Percentiles rank a stretch among this genome's conserved stretches.
phyloP scores from a whole-genome alignment of 92 coral and sea anemone species.

The Epizoanthus illoricatus region DNA sequence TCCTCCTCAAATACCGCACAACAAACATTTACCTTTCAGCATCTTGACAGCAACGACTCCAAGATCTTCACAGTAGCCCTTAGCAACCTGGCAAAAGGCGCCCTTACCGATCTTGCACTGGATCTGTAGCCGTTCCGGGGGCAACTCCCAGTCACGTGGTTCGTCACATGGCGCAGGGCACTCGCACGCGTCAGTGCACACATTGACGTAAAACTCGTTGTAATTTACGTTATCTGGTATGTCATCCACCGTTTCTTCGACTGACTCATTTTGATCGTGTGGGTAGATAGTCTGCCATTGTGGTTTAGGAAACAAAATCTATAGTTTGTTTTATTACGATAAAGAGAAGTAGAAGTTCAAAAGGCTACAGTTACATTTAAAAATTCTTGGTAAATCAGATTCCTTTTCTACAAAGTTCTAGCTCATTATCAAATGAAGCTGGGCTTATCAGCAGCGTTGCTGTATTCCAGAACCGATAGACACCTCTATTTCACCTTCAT shows the following conservation, averaged over 20 bases:
- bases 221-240: slow-evolving; percentile 21
- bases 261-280: slow-evolving; percentile 14
- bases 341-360: neutral
- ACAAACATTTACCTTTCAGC: slow-evolving; percentile 55
- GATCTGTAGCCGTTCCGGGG: slow-evolving; percentile 52
- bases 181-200: neutral
- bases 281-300: slow-evolving; percentile 14
- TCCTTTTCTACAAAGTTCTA: no score
- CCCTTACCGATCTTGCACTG: slow-evolving; percentile 75
- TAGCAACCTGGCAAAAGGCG: slow-evolving; percentile 80
- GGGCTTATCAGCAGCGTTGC: no score
- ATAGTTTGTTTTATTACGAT: neutral
- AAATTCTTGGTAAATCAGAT: no score
- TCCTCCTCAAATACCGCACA: neutral
- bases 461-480: no score
- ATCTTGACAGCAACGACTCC: slow-evolving; percentile 81
- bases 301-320: neutral
- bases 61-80: slow-evolving; percentile 64
- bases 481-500: no score
- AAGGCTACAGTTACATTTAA: no score
- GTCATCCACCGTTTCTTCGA: slow-evolving; percentile 12
- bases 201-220: slow-evolving; percentile 14
- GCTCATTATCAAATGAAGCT: no score
- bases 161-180: neutral
- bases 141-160: slow-evolving; percentile 62